Evolutionary conservation across 2,113 vertebrate genomes (phyloP).

Genomic region (Fregetta grallaria): DNA sequence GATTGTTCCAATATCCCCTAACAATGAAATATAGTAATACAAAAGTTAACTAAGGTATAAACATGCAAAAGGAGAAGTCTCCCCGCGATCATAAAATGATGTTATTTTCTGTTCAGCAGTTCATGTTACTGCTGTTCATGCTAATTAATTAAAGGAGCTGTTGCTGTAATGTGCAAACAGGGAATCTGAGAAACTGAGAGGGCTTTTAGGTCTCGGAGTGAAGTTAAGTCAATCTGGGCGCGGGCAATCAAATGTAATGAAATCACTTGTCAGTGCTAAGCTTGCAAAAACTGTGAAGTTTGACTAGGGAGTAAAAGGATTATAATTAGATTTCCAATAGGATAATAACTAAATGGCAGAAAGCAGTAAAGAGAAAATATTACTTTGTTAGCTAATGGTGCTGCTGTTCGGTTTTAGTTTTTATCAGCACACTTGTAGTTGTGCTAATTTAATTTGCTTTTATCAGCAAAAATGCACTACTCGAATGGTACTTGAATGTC

Average conservation of each 20-base stretch:
- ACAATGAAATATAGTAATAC: slow-evolving; percentile 70
- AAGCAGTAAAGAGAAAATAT: slow-evolving; percentile 85
- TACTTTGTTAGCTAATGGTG: slow-evolving; percentile 83
- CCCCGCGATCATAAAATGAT: slow-evolving; percentile 81
- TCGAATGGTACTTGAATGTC: slow-evolving; percentile 75
- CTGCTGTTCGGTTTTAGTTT: slow-evolving; percentile 77
- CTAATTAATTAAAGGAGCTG: slow-evolving; percentile 89
- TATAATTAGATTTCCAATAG: slow-evolving; percentile 91
- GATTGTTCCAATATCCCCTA: slow-evolving; percentile 45
- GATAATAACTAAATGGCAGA: slow-evolving; percentile 89
- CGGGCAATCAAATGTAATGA: slow-evolving; percentile 90
- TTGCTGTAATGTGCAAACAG: slow-evolving; percentile 84
- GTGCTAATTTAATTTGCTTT: slow-evolving; percentile 81
- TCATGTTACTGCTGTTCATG: slow-evolving; percentile 85
- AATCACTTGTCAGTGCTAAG: slow-evolving; percentile 92
- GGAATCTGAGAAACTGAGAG: slow-evolving; percentile 84
- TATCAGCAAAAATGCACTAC: slow-evolving; percentile 77
- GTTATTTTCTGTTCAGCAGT: slow-evolving; percentile 90
- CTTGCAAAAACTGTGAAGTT: slow-evolving; percentile 91
- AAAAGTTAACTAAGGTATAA: slow-evolving; percentile 81
- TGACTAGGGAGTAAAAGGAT: slow-evolving; percentile 88
- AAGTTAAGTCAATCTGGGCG: slow-evolving; percentile 81
- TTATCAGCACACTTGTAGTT: slow-evolving; percentile 77
- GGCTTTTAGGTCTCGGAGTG: slow-evolving; percentile 82
- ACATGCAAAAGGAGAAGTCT: slow-evolving; percentile 78